Conservation (phyloP, 2,888 invertebrate genomes). For the Microctonus hyperodae region DNA sequence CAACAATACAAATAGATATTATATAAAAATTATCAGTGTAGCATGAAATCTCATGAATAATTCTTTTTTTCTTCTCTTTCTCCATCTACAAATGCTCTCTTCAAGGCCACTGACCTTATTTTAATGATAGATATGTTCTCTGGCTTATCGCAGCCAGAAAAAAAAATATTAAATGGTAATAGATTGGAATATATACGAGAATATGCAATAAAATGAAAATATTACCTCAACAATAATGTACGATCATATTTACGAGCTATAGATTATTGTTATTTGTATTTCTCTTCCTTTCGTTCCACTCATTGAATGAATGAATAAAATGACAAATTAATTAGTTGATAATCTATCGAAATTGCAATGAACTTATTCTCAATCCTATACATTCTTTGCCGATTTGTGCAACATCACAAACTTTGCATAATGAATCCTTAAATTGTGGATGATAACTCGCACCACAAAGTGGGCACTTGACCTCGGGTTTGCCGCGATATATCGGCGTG, state of each 20-base stretch:
- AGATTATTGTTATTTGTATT: background rate
- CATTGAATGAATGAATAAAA: too few species aligned
- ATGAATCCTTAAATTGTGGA: conserved; percentile 83
- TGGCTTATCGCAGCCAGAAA: background rate
- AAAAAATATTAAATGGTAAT: background rate
- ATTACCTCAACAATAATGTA: background rate
- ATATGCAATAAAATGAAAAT: background rate
- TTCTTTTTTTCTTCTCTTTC: background rate
- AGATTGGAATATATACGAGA: background rate
- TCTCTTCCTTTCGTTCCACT: background rate
- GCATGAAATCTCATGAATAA: background rate
- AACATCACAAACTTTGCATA: conserved; percentile 87
- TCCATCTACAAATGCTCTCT: background rate
- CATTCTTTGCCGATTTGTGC: conserved; percentile 92
- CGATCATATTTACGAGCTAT: background rate
- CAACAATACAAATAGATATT: background rate
- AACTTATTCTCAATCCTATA: conserved; percentile 86
- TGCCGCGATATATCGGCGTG: conserved; percentile 94
- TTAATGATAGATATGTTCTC: background rate
- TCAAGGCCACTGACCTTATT: background rate
- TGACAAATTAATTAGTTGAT: too few species aligned
- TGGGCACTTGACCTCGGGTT: conserved; percentile 91
- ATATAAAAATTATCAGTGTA: background rate
- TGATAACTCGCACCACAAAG: conserved; percentile 88
- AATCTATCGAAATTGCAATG: conserved; percentile 69